These are phyloP conservation scores for Gymnopithys bicolor DNA, from an alignment of 2,797 vertebrate species.

Conservation along the genomic window DNA sequence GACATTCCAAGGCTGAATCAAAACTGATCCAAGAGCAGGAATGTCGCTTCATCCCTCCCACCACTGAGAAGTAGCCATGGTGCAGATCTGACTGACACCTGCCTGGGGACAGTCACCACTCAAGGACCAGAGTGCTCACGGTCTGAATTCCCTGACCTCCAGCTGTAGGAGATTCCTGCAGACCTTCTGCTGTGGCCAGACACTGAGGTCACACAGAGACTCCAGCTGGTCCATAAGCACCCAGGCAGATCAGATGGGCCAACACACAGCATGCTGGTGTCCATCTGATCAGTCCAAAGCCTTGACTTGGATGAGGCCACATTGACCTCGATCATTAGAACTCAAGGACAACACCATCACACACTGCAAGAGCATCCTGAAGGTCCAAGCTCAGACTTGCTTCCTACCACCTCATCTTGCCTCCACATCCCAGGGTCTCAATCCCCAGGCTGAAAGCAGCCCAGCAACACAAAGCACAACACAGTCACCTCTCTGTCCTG, in stretches of 20 bases:
- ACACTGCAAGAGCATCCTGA: accelerated
- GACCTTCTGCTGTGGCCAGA: neutral
- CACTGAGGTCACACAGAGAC: neutral
- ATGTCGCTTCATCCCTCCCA: accelerated
- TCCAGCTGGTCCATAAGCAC: neutral
- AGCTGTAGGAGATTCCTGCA: neutral
- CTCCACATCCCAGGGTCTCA: neutral
- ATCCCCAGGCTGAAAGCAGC: neutral
- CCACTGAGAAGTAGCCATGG: neutral
- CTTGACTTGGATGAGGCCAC: neutral
- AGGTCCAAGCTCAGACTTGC: neutral
- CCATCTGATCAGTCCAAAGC: neutral
- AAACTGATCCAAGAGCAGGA: neutral
- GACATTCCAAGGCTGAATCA: neutral
- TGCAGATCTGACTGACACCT: neutral
- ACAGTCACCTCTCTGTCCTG: neutral
- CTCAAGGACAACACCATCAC: neutral
- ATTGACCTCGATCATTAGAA: neutral
- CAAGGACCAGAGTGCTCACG: neutral
- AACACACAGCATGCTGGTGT: neutral
- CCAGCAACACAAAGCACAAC: neutral
- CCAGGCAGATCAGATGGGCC: neutral
- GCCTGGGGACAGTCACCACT: neutral
- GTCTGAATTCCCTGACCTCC: neutral
- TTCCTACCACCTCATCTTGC: neutral